These are phyloP conservation scores for Kuschelorhynchus macadamiae DNA, from an alignment of 2,888 invertebrate species.

Conservation along the genomic window DNA sequence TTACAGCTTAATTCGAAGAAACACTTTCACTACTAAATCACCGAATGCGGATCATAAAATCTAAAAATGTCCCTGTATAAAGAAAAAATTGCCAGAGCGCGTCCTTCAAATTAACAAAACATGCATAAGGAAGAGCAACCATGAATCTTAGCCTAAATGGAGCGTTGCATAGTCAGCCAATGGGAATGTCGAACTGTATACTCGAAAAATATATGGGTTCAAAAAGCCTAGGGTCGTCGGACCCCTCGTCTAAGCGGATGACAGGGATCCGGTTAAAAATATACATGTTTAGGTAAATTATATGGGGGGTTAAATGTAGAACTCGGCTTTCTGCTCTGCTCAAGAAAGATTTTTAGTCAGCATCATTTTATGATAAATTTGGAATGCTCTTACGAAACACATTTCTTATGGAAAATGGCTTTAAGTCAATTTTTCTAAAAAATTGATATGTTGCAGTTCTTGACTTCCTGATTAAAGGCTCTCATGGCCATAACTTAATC, in stretches of 20 bases:
- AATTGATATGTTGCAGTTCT: too few species aligned
- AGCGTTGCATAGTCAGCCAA: constrained; percentile 62
- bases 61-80: constrained; percentile 37
- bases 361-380: too few species aligned
- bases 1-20: too few species aligned
- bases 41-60: constrained; percentile 5
- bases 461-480: too few species aligned
- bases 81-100: constrained; percentile 18
- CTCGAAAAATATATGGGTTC: constrained; percentile 49
- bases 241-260: constrained; percentile 39
- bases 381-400: too few species aligned
- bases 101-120: constrained; percentile 55
- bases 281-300: constrained; percentile 30
- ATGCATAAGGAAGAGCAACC: constrained; percentile 52
- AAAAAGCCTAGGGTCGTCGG: constrained; percentile 37
- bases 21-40: constrained; percentile 31
- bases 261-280: constrained; percentile 44
- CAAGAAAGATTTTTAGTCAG: too few species aligned
- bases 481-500: too few species aligned
- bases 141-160: constrained; percentile 60
- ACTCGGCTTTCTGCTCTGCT: too few species aligned
- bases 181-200: constrained; percentile 61
- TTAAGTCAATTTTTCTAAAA: too few species aligned
- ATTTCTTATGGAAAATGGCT: too few species aligned
- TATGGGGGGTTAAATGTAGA: constrained; percentile 27